Percentiles rank a stretch among this genome's conserved stretches.
Conservation (phyloP, 2,888 invertebrate genomes). For the Drosophila atroscutellata region DNA sequence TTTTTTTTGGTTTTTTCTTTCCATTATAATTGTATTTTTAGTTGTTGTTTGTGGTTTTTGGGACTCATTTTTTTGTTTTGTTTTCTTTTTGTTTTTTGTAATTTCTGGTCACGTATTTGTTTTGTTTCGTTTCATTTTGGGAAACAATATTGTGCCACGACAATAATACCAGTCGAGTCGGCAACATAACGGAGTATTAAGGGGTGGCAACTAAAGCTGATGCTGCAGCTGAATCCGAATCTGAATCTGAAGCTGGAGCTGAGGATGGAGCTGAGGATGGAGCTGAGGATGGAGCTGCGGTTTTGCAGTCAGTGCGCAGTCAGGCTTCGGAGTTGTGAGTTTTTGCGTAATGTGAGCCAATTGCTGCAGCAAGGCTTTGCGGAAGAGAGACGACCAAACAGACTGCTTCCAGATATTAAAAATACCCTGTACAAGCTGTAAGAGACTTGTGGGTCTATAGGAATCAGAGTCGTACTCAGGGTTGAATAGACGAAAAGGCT, state of each 20-base stretch:
- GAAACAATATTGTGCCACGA: constrained; percentile 79
- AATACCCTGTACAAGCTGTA: background rate
- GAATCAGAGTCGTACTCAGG: background rate
- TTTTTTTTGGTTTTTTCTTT: constrained; percentile 23
- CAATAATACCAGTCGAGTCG: constrained; percentile 63
- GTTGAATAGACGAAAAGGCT: background rate
- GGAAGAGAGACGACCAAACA: background rate
- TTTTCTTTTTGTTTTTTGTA: constrained; percentile 44
- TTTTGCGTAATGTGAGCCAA: constrained; percentile 78
- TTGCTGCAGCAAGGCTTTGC: constrained; percentile 29
- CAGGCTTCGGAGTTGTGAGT: constrained; percentile 40
- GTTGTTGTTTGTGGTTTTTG: constrained; percentile 30
- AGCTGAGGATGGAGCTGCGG: constrained; percentile 32
- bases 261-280: constrained; percentile 29
- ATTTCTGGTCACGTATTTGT: constrained; percentile 80
- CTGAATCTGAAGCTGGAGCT: constrained; percentile 8
- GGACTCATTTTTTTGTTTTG: constrained; percentile 36
- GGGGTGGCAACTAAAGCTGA: constrained; percentile 25
- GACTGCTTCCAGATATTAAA: background rate
- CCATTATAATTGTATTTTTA: constrained; percentile 47
- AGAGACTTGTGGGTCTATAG: background rate
- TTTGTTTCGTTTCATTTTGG: constrained; percentile 77
- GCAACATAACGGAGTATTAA: constrained; percentile 35
- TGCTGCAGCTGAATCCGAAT: constrained; percentile 1
- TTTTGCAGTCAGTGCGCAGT: constrained; percentile 39